A percentile compares a stretch with the other conserved stretches of the same genome.
Evolutionary conservation across 2,113 vertebrate genomes (phyloP).

Genomic region (Diadophis punctatus): DNA sequence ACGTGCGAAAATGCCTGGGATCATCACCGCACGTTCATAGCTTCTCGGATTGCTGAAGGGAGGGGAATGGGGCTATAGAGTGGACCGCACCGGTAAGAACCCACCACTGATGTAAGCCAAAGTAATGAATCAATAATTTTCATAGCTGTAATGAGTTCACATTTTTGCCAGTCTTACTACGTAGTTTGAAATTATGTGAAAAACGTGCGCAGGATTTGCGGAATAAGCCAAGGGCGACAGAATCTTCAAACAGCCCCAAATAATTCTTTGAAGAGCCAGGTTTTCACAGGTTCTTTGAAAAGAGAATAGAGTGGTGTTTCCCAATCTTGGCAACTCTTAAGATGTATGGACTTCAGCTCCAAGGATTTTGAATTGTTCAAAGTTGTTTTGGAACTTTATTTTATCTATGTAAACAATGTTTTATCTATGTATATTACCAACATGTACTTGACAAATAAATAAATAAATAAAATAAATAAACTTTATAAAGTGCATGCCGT

Average conservation of each 20-base stretch:
- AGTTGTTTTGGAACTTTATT: not conserved
- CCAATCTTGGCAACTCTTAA: too few relatives aligned
- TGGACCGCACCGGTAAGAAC: too few relatives aligned
- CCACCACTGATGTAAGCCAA: not conserved
- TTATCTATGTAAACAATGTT: too few relatives aligned
- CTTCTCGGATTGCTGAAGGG: too few relatives aligned
- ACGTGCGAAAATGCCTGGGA: too few relatives aligned
- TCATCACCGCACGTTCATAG: too few relatives aligned
- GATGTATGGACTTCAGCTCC: too few relatives aligned
- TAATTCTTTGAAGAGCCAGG: not conserved
- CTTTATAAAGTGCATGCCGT: not conserved
- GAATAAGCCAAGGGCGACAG: not conserved
- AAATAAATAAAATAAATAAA: too few relatives aligned
- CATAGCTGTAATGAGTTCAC: not conserved
- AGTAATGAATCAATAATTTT: not conserved
- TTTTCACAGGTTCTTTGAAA: not conserved
- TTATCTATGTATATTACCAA: too few relatives aligned
- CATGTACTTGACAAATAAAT: too few relatives aligned
- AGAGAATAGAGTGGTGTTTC: not conserved
- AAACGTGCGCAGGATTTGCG: not conserved
- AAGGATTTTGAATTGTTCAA: not conserved
- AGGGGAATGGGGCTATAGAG: too few relatives aligned
- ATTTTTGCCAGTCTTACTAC: not conserved
- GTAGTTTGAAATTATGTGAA: not conserved
- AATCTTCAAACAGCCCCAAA: not conserved